phyloP scores from a whole-genome alignment of 2,797 vertebrate species.

The Sphenopsis melanotis region DNA sequence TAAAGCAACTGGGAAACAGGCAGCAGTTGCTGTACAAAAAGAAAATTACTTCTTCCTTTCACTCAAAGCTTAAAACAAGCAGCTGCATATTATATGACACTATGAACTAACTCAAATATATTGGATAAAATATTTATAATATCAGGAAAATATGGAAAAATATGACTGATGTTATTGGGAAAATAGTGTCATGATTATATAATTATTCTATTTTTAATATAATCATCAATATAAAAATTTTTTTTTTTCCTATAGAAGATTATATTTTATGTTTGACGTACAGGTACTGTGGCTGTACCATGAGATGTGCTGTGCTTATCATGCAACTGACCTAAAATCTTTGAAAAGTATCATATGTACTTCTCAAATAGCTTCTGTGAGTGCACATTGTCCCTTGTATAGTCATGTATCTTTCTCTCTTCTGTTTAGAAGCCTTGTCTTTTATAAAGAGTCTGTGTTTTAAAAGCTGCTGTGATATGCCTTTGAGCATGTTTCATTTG shows the following conservation, averaged over 20 bases:
- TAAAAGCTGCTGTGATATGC: constrained; percentile 2
- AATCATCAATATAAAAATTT: background rate
- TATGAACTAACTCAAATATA: background rate
- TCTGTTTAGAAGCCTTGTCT: background rate
- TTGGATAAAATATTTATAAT: background rate
- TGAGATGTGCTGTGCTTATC: background rate
- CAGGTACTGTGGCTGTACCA: background rate
- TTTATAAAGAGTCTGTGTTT: constrained; percentile 23
- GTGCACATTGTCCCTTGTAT: background rate
- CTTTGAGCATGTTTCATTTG: constrained; percentile 43
- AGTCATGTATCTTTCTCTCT: background rate
- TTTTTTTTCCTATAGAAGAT: background rate
- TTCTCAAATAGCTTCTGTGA: constrained; percentile 3
- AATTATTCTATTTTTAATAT: background rate
- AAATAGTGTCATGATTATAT: background rate
- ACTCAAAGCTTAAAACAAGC: background rate
- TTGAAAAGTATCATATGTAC: background rate
- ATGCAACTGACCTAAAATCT: background rate
- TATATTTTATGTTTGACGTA: background rate
- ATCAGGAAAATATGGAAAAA: background rate
- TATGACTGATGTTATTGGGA: background rate
- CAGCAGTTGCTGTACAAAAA: background rate
- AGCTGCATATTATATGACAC: background rate
- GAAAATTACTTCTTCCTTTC: background rate
- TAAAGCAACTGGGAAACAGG: background rate